A percentile compares a stretch with the other conserved stretches of the same genome.
Conservation (phyloP, 2,888 invertebrate species). For the Eupithecia insigniata region DNA sequence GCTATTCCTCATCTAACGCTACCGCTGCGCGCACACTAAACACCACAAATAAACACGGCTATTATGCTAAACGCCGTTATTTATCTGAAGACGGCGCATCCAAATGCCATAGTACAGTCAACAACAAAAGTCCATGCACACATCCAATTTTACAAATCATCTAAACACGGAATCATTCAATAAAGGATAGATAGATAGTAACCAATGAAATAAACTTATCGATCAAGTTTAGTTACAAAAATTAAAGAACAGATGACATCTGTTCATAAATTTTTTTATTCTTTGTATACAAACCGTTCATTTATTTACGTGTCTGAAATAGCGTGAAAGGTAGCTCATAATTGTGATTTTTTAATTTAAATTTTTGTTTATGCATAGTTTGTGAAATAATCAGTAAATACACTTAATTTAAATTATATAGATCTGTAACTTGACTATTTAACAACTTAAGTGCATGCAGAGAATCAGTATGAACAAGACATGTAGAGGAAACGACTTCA, state of each 20-base stretch:
- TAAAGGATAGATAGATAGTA: background rate
- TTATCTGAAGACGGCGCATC: slow-evolving; percentile 25
- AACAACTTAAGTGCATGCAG: no score
- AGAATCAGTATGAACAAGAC: no score
- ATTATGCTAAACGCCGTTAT: slow-evolving; percentile 19
- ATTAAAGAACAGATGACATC: no score
- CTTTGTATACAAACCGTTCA: background rate
- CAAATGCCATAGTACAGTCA: background rate
- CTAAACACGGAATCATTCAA: background rate
- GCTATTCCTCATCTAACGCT: background rate
- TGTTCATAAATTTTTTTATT: no score
- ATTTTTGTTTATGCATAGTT: no score
- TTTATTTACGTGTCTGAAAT: background rate
- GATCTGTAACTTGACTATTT: no score
- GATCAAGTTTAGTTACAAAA: no score
- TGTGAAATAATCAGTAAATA: no score
- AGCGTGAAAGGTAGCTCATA: background rate
- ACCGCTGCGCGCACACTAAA: background rate
- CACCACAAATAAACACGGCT: slow-evolving; percentile 11
- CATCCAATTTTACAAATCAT: background rate
- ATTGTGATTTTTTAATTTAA: no score
- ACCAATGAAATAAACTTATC: background rate
- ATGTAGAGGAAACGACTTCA: no score
- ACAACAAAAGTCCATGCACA: background rate
- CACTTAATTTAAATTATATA: no score